Base-by-base conservation (phyloP, 2,113 vertebrate genomes). In the Ceyx cyanopectus region DNA sequence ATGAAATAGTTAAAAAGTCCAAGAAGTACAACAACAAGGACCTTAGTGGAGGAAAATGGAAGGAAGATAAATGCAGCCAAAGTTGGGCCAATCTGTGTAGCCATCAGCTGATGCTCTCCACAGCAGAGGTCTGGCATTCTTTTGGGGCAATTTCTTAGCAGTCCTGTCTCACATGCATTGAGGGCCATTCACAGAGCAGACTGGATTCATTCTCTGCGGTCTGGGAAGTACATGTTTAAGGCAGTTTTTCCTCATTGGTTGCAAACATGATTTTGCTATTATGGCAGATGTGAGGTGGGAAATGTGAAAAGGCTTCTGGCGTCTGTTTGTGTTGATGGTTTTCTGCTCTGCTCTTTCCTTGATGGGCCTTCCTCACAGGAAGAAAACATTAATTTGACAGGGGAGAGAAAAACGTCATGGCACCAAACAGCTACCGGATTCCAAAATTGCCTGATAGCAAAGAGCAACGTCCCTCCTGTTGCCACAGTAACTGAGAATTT, bases 281-380 rank as follows among this genome's bases (percentile, higher is more conserved):
- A 83, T 69, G 81, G 48, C 75, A 89, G 84, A 85, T 63, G 70
- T 54, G 77, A 87, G 72, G 74, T 91, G 60, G 58, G 81, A 90
- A 92, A 96, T 23, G 66, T 87, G 60, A 27, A 90, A 74, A 89
- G 67, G 67, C 67, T 89, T 89, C 86, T 91, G 75, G n/a, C 22
- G 46, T 32, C 62, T 91, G 74, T 62, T 87, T 50, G 34, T 89
- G 81, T 66, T 76, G 74, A 82, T 82, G n/a, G 10, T 56, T 93
- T 89, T 82, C 41, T 68, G 58, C 89, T 91, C 1, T 69, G 58
- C 66, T 78, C 50, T 81, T 75, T 68, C 41, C 30, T 30, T 90
- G 80, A 46, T 17, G 14, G 4, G 66, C 65, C 57, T 90, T 75
- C 75, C 11, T 1, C 81, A 67, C 0, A 1, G 34, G 77, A 89